Percentiles rank a stretch among this genome's conserved stretches.
Evolutionary conservation across 2,113 vertebrate genomes (phyloP).

Genomic region (Albula glossodonta): DNA sequence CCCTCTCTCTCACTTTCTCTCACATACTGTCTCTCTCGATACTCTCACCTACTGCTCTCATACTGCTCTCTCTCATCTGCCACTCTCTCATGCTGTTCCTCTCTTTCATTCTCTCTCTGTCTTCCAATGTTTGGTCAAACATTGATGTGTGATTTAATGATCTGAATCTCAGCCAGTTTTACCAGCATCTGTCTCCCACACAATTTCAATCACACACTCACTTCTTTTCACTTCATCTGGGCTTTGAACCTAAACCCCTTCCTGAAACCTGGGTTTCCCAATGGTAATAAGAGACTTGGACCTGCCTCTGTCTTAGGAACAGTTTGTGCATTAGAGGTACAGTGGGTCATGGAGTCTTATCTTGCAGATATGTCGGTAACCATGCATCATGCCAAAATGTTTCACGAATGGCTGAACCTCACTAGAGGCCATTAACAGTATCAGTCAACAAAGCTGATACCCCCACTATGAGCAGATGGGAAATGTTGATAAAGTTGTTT

Average conservation of each 20-base stretch:
- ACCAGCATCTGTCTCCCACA: neutral
- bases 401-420: constrained; percentile 41
- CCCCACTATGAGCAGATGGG: constrained; percentile 49
- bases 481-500: constrained; percentile 58
- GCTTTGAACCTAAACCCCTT: neutral
- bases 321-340: constrained; percentile 39
- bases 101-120: too few relatives aligned
- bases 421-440: constrained; percentile 25
- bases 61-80: too few relatives aligned
- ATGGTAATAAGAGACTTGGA: neutral
- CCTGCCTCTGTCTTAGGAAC: constrained; percentile 28
- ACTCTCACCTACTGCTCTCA: too few relatives aligned
- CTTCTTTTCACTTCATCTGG: neutral
- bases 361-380: constrained; percentile 34
- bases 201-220: neutral
- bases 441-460: constrained; percentile 27
- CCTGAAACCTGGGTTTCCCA: neutral
- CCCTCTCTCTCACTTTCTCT: too few relatives aligned
- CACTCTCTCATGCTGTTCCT: too few relatives aligned
- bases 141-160: too few relatives aligned
- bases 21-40: too few relatives aligned
- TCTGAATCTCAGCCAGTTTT: neutral
- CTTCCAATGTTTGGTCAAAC: too few relatives aligned
- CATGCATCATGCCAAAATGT: constrained; percentile 34
- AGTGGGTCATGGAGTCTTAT: neutral